Conservation (phyloP, 2,888 invertebrate species). For the Tipula vernalis region DNA sequence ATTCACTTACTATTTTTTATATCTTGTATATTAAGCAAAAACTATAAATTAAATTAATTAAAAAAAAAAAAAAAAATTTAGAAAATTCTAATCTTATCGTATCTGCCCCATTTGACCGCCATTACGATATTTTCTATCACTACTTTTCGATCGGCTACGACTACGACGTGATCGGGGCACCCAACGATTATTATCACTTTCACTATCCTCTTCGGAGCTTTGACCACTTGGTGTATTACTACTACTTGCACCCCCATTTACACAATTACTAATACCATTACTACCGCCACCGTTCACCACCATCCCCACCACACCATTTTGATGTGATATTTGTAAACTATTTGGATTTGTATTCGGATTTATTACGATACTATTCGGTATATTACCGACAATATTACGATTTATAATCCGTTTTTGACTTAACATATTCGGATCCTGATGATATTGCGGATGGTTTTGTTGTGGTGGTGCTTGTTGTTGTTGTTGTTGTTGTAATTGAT, state of each 20-base stretch:
- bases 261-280: slow-evolving; percentile 12
- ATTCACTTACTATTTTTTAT: background rate
- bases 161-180: slow-evolving; percentile 21
- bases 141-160: slow-evolving; percentile 23
- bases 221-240: slow-evolving; percentile 13
- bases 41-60: background rate
- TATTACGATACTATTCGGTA: background rate
- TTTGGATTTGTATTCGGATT: background rate
- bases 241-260: slow-evolving; percentile 13
- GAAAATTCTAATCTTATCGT: background rate
- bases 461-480: slow-evolving; percentile 14
- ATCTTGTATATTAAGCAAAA: background rate
- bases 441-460: slow-evolving; percentile 14
- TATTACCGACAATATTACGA: background rate
- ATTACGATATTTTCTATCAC: slow-evolving; percentile 21
- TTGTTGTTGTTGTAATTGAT: slow-evolving; percentile 15
- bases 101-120: background rate
- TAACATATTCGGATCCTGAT: slow-evolving; percentile 16
- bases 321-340: background rate
- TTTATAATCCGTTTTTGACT: background rate
- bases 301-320: slow-evolving; percentile 8
- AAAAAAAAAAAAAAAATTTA: background rate
- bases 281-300: background rate
- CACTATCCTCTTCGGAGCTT: slow-evolving; percentile 24
- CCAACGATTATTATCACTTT: slow-evolving; percentile 22